These are phyloP conservation scores for Rattus rattus DNA, from an alignment of 2,113 vertebrate genomes.

Conservation along the genomic window DNA sequence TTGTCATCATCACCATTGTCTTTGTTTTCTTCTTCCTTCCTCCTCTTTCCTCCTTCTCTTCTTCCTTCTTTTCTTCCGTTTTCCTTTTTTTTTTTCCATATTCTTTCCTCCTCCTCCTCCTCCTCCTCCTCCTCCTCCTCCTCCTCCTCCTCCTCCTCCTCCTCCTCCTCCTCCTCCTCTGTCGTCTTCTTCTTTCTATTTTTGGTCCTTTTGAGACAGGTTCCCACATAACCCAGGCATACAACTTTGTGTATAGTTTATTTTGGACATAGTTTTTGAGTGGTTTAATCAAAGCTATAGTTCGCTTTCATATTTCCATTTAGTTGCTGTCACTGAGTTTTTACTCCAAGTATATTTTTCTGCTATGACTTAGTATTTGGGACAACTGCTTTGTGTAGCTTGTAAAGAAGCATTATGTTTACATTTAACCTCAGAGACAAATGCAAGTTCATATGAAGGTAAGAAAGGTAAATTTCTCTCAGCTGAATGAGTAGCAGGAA, in stretches of 20 bases:
- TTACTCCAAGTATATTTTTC: not conserved
- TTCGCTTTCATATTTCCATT: conserved; percentile 47
- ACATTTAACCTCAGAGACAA: not conserved
- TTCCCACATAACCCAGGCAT: not conserved
- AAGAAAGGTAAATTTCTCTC: not conserved
- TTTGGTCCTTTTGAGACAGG: not conserved
- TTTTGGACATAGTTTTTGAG: conserved; percentile 23
- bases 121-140: no score
- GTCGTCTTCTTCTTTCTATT: not conserved
- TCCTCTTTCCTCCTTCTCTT: not conserved
- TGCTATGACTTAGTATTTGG: not conserved
- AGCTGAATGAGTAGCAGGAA: not conserved
- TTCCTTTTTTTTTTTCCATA: no score
- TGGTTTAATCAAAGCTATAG: not conserved
- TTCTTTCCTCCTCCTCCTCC: no score
- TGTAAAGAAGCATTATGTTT: not conserved
- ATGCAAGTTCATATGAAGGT: not conserved
- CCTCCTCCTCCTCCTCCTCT: no score
- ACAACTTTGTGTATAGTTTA: conserved; percentile 1
- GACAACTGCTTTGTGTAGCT: not conserved
- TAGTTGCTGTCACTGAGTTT: conserved; percentile 9
- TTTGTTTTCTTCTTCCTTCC: not conserved
- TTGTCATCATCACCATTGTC: no score
- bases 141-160: no score
- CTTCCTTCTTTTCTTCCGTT: not conserved